These are phyloP conservation scores for Drosophila helvetica DNA, from an alignment of 2,888 invertebrate genomes.

Conservation along the genomic window DNA sequence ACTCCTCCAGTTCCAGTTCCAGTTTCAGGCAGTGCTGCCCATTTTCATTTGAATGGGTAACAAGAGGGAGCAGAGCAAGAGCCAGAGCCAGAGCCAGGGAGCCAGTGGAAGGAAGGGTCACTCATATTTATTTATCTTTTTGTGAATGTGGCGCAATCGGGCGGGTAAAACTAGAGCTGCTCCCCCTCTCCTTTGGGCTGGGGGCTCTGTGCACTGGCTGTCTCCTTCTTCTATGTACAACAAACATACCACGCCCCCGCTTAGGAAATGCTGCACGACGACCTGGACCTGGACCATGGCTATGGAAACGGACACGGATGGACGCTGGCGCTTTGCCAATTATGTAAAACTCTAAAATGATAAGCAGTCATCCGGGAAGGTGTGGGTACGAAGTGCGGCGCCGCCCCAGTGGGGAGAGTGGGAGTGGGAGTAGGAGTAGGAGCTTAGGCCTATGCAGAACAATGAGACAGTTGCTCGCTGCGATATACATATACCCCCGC, in stretches of 20 bases:
- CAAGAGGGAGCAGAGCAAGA: constrained; percentile 8
- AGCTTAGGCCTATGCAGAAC: constrained; percentile 66
- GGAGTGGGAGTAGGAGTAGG: constrained; percentile 2
- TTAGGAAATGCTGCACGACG: background rate
- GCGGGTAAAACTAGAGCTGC: constrained; percentile 42
- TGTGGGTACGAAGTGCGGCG: background rate
- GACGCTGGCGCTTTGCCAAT: constrained; percentile 53
- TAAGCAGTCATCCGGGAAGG: constrained; percentile 59
- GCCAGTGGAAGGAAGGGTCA: constrained; percentile 30
- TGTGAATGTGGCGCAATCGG: constrained; percentile 46
- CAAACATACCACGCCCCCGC: constrained; percentile 39
- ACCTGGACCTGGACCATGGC: background rate
- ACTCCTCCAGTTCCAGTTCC: constrained; percentile 8
- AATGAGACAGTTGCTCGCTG: constrained; percentile 60
- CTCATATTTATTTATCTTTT: constrained; percentile 76
- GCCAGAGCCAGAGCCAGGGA: constrained; percentile 2
- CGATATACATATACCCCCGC: background rate
- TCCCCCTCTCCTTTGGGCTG: background rate
- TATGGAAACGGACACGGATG: constrained; percentile 24
- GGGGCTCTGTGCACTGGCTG: background rate
- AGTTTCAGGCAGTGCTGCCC: background rate
- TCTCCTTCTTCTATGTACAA: constrained; percentile 31
- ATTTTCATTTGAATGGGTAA: constrained; percentile 20
- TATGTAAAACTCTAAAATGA: constrained; percentile 77
- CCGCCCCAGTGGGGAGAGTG: too few species aligned